Percentiles rank a stretch among this genome's conserved stretches.
phyloP scores from a whole-genome alignment of 2,797 vertebrate genomes.

The Muscicapa comitata region DNA sequence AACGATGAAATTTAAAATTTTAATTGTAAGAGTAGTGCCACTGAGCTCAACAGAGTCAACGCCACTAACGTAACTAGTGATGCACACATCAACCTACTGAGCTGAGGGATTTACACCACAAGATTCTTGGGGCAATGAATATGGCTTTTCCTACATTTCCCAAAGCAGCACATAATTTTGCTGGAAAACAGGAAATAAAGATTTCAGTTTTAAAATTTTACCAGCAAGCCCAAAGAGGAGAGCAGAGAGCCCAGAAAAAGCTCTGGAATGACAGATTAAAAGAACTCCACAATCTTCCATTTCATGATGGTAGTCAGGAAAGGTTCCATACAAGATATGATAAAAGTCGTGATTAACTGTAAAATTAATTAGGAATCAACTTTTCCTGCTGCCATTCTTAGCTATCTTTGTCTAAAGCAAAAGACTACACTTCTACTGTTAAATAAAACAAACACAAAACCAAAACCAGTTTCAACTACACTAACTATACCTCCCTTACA shows the following conservation, averaged over 20 bases:
- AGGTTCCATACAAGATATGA: neutral
- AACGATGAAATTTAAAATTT: neutral
- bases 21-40: neutral
- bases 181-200: constrained; percentile 4
- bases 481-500: neutral
- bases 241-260: neutral
- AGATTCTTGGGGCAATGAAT: neutral
- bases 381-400: neutral
- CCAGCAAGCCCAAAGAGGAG: neutral
- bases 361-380: neutral
- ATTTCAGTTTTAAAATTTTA: neutral
- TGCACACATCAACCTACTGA: neutral
- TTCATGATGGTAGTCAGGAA: neutral
- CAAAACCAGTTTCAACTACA: neutral
- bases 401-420: neutral
- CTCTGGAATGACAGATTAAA: neutral
- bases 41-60: neutral
- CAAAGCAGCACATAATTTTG: neutral
- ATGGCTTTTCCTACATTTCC: neutral
- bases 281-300: neutral
- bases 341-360: neutral
- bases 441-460: neutral
- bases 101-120: neutral
- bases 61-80: neutral
- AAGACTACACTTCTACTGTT: neutral